These are phyloP conservation scores for Epinephelus coioides DNA, from an alignment of 2,797 vertebrate genomes.

Conservation along the genomic window DNA sequence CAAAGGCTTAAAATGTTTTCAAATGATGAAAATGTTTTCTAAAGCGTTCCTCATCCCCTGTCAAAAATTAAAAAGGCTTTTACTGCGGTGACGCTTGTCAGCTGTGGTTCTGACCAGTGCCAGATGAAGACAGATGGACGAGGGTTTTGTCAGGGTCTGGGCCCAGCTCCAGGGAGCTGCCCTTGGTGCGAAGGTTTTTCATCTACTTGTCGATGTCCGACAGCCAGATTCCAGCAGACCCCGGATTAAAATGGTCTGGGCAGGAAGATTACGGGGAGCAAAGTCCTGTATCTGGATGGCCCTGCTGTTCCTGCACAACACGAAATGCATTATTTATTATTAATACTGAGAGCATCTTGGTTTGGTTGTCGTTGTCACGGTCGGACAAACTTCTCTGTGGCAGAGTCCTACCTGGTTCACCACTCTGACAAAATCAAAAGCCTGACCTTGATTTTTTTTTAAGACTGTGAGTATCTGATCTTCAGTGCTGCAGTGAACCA, in stretches of 20 bases:
- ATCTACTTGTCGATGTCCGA: constrained; percentile 66
- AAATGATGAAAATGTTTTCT: not conserved
- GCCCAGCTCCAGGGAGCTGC: constrained; percentile 65
- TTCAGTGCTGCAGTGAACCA: not conserved
- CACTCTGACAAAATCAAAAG: not conserved
- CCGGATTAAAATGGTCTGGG: constrained; percentile 71
- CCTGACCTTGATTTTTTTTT: not conserved
- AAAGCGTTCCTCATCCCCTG: constrained; percentile 4
- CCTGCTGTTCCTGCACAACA: constrained; percentile 38
- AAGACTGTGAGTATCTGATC: not conserved
- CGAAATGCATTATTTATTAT: constrained; percentile 64
- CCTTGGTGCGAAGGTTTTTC: constrained; percentile 64
- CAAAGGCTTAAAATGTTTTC: not conserved
- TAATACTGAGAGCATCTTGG: constrained; percentile 39
- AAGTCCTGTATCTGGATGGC: constrained; percentile 55
- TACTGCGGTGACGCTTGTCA: constrained; percentile 14
- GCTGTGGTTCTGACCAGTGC: constrained; percentile 32
- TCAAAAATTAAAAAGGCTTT: constrained; percentile 44
- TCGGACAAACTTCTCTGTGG: not conserved
- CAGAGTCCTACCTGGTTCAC: not conserved
- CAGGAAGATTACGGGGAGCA: constrained; percentile 66
- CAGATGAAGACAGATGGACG: constrained; percentile 75
- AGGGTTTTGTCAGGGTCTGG: constrained; percentile 60
- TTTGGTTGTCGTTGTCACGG: constrained; percentile 20
- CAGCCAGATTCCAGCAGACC: constrained; percentile 70